Evolutionary conservation across 1,140 invertebrate species (phyloP), one percentile per base, ranked within the genome.

Genomic region (Cardiocondyla obscurior): DNA sequence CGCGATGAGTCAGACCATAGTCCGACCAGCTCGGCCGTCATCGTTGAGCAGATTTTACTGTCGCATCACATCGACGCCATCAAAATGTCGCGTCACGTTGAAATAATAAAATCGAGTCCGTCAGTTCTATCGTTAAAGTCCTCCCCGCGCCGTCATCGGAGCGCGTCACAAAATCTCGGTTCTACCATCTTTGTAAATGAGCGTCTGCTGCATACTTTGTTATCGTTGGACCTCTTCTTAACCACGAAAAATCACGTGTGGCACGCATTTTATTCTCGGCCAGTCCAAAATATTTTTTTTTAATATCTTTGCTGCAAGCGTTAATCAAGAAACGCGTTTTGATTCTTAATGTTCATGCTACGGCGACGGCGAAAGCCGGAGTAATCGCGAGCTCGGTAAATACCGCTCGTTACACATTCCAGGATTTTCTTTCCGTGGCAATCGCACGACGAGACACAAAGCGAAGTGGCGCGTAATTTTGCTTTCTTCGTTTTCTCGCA

Each of bases 1-100:
- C 1, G 14, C 12, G 46, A 89, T 82, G 89, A 85, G 83, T 82
- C 77, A 49, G 53, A n/a, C 22, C 1, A 2, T 12, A 30, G 30
- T 69, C 30, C 25, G 58, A 4, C 22, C 62, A 44, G 36, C 28
- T 60, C 69, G 67, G 42, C 25, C 51, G 30, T 72, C 57, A 81
- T 51, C 12, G 44, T 51, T 42, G 51, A 81, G 58, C 65, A 58
- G 51, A 70, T 70, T 72, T 73, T 81, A 70, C 49, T 64, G 42
- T 46, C 51, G 30, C 22, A 44, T 55, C 49, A 62, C 46, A 44
- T 57, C 46, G 39, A 62, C 83, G 82, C 42, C 57, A 69, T 76
- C 58, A 81, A 69, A 70, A 69, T 25, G 84, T 82, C 85, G 53
- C 65, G 25, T 73, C 67, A 53, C 3, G 28, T 19, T 25, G 14